These are phyloP conservation scores for Ptychodera flava DNA, from an alignment of 35 echinoderm and acorn worm genomes.

Conservation along the genomic window DNA sequence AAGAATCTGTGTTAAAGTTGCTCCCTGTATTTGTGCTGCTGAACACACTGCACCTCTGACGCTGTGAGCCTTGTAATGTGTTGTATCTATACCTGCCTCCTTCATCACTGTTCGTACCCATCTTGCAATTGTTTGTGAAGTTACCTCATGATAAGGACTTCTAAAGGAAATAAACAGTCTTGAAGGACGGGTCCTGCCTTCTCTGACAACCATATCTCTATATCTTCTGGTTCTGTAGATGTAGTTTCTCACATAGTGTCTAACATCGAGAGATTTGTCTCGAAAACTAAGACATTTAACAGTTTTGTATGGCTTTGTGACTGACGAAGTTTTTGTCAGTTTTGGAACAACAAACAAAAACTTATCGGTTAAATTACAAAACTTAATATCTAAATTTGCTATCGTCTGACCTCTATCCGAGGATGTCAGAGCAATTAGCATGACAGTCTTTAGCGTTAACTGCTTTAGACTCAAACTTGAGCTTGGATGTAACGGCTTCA, in stretches of 20 bases:
- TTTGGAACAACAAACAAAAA: background rate
- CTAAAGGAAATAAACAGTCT: background rate
- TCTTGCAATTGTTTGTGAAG: conserved; percentile 9
- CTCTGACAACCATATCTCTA: too few species aligned
- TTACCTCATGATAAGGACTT: background rate
- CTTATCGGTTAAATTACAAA: background rate
- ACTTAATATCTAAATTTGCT: background rate
- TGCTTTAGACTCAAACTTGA: conserved; percentile 19
- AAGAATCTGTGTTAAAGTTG: background rate
- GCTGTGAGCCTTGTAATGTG: conserved; percentile 9
- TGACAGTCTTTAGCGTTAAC: conserved; percentile 24
- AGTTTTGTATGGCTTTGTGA: background rate
- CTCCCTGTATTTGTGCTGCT: background rate
- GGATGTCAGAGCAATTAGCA: conserved; percentile 16
- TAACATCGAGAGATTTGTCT: too few species aligned
- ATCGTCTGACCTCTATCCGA: conserved; percentile 13
- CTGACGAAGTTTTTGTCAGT: background rate
- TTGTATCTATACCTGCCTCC: background rate
- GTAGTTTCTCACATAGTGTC: background rate
- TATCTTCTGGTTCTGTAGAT: background rate
- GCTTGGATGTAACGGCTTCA: conserved; percentile 8
- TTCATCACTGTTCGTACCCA: conserved; percentile 10
- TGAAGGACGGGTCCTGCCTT: background rate
- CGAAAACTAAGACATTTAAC: too few species aligned
- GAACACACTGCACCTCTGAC: background rate